These are phyloP conservation scores for Vombatus ursinus DNA, from an alignment of 2,113 vertebrate species.

Conservation along the genomic window DNA sequence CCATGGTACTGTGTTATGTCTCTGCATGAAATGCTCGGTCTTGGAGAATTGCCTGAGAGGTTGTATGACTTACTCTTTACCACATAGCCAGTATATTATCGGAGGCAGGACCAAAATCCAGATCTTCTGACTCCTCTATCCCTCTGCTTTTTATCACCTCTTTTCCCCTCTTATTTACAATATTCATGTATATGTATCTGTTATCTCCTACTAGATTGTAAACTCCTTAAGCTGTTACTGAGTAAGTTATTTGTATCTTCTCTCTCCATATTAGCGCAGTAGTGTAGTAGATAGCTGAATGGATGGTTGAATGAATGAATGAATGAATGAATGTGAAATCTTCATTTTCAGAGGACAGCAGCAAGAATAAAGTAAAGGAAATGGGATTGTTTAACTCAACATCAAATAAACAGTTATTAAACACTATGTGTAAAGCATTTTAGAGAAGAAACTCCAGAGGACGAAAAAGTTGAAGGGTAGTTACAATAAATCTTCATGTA, in stretches of 20 bases:
- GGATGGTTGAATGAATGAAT: neutral
- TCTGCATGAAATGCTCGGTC: neutral
- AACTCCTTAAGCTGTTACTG: neutral
- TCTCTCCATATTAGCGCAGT: neutral
- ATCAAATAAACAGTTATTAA: neutral
- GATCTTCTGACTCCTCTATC: neutral
- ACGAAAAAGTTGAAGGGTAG: constrained; percentile 11
- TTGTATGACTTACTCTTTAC: neutral
- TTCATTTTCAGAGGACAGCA: neutral
- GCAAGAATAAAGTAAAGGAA: constrained; percentile 41
- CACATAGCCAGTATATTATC: neutral
- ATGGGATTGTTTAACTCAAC: constrained; percentile 25
- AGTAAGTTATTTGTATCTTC: neutral
- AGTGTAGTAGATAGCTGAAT: neutral
- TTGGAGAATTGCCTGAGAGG: neutral
- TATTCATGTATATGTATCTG: neutral
- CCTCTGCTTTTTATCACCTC: neutral
- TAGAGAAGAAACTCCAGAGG: neutral
- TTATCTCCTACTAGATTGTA: neutral
- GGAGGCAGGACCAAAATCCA: neutral
- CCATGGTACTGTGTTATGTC: neutral
- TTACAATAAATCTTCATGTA: neutral
- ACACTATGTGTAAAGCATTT: neutral
- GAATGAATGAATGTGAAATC: neutral
- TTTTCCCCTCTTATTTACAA: neutral